Evolutionary conservation across 2,113 vertebrate genomes (phyloP).

Genomic region (Enhydra lutris): DNA sequence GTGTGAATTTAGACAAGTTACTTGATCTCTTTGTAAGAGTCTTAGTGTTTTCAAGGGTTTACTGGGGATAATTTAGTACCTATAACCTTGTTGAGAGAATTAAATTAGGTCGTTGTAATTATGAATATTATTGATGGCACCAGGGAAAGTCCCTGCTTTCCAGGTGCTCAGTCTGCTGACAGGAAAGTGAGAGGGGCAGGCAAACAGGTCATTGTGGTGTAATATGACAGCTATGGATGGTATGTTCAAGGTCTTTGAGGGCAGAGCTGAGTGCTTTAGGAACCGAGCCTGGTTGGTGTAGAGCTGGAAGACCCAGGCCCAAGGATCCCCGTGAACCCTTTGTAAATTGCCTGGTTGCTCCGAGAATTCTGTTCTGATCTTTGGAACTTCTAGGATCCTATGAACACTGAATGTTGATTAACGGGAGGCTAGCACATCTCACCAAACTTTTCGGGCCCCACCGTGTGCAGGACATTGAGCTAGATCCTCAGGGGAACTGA

Average conservation of each 20-base stretch:
- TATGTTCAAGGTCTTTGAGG: fast-evolving
- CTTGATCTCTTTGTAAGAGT: neutral
- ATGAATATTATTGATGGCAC: neutral
- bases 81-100: neutral
- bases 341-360: neutral
- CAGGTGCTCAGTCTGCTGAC: neutral
- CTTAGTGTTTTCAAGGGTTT: neutral
- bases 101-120: neutral
- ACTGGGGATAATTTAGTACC: neutral
- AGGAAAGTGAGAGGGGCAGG: no score
- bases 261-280: neutral
- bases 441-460: neutral
- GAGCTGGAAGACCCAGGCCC: neutral
- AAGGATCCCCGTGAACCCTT: neutral
- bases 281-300: neutral
- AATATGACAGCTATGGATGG: neutral
- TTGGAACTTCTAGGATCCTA: neutral
- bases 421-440: neutral
- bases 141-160: neutral
- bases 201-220: neutral
- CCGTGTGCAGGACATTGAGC: neutral
- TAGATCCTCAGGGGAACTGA: neutral
- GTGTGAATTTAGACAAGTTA: neutral
- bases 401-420: neutral
- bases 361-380: neutral